Percentiles rank a stretch among this genome's conserved stretches.
Evolutionary conservation across 2,888 invertebrate species (phyloP).

Genomic region (Torymus tubicola): DNA sequence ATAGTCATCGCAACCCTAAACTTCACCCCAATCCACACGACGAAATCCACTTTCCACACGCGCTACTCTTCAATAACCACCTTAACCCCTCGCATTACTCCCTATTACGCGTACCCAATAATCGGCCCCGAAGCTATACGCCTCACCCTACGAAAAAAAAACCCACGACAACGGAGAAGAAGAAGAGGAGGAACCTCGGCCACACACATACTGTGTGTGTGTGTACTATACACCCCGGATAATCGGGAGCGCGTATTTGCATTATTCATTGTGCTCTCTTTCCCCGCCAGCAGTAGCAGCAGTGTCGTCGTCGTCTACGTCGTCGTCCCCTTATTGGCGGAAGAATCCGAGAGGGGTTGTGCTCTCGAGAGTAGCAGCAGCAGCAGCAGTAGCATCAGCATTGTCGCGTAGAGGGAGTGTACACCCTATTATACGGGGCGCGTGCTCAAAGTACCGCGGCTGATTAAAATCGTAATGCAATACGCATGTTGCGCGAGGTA

Average conservation of each 20-base stretch:
- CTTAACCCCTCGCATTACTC: too few species aligned
- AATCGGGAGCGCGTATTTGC: slow-evolving; percentile 43
- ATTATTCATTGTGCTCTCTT: slow-evolving; percentile 51
- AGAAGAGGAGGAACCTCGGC: background rate
- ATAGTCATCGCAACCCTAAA: too few species aligned
- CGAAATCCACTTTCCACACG: too few species aligned
- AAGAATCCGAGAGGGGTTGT: slow-evolving; percentile 32
- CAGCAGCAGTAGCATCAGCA: too few species aligned
- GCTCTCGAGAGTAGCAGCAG: background rate
- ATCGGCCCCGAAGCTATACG: background rate
- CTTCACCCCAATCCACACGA: too few species aligned
- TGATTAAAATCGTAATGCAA: slow-evolving; percentile 75
- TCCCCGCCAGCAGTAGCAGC: background rate
- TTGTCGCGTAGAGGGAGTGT: slow-evolving; percentile 36
- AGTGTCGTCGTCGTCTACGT: too few species aligned
- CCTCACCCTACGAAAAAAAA: slow-evolving; percentile 9
- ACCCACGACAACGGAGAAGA: too few species aligned
- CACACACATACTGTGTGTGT: background rate
- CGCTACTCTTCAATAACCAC: too few species aligned
- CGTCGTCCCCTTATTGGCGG: slow-evolving; percentile 41
- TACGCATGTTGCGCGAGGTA: slow-evolving; percentile 66
- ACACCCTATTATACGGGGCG: slow-evolving; percentile 28
- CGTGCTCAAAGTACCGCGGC: slow-evolving; percentile 47
- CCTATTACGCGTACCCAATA: too few species aligned
- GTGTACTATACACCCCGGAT: background rate